Evolutionary conservation across 2,797 vertebrate species (phyloP).

Genomic region (Kryptolebias ocellatus): DNA sequence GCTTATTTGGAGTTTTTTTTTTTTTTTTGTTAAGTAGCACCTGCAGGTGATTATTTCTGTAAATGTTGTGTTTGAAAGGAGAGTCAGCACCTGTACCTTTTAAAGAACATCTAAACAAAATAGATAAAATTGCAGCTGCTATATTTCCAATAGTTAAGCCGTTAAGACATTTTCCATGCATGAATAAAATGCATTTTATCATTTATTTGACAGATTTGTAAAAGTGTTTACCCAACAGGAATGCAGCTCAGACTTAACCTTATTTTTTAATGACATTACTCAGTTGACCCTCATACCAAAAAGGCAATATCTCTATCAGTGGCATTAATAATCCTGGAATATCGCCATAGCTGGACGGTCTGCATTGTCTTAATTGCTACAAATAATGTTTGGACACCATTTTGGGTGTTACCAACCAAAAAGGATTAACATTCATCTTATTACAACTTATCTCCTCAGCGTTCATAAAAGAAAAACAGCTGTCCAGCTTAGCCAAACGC

Average conservation of each 20-base stretch:
- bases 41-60: neutral
- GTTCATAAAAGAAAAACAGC: slow-evolving; percentile 19
- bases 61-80: slow-evolving; percentile 11
- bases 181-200: neutral
- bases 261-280: slow-evolving; percentile 10
- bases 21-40: neutral
- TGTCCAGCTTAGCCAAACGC: slow-evolving; percentile 23
- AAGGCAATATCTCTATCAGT: slow-evolving; percentile 27
- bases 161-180: neutral
- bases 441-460: slow-evolving; percentile 5
- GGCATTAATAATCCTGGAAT: slow-evolving; percentile 34
- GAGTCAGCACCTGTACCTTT: neutral
- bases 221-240: slow-evolving; percentile 33
- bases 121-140: neutral
- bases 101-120: slow-evolving; percentile 4
- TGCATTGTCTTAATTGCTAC: slow-evolving; percentile 1
- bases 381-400: neutral
- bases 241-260: slow-evolving; percentile 31
- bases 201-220: slow-evolving; percentile 11
- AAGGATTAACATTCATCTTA: neutral
- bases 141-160: neutral
- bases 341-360: slow-evolving; percentile 12
- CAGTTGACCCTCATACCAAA: slow-evolving; percentile 5
- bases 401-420: neutral
- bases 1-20: neutral